Evolutionary conservation across 2,113 vertebrate genomes (phyloP).

Genomic region (Vicugna pacos): DNA sequence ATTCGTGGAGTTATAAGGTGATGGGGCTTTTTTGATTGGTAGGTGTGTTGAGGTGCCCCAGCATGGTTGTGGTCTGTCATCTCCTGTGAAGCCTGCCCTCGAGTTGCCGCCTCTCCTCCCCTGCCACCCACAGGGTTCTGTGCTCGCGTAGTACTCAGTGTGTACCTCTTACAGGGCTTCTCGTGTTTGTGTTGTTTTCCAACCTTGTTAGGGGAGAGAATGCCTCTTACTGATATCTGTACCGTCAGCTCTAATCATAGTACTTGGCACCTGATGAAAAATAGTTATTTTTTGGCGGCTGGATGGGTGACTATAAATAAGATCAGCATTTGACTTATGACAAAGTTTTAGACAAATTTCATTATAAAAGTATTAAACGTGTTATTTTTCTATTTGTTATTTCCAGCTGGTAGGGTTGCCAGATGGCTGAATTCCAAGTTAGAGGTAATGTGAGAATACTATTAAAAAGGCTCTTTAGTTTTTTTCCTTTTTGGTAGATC

Average conservation of each 20-base stretch:
- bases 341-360: constrained; percentile 18
- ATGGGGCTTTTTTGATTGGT: neutral
- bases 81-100: neutral
- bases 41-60: neutral
- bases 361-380: neutral
- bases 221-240: neutral
- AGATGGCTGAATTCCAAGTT: neutral
- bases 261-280: neutral
- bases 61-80: neutral
- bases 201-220: neutral
- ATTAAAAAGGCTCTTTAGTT: neutral
- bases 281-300: neutral
- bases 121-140: fast-evolving
- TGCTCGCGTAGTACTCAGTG: fast-evolving
- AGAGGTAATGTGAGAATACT: neutral
- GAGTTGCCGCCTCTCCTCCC: neutral
- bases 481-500: neutral
- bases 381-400: constrained; percentile 2
- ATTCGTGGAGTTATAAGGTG: neutral
- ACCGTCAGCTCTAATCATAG: neutral
- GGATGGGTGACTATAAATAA: neutral
- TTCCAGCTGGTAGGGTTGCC: neutral
- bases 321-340: neutral
- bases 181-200: neutral
- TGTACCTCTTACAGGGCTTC: fast-evolving